Conservation (phyloP, 2,113 vertebrate species). For the Dinomys branickii region DNA sequence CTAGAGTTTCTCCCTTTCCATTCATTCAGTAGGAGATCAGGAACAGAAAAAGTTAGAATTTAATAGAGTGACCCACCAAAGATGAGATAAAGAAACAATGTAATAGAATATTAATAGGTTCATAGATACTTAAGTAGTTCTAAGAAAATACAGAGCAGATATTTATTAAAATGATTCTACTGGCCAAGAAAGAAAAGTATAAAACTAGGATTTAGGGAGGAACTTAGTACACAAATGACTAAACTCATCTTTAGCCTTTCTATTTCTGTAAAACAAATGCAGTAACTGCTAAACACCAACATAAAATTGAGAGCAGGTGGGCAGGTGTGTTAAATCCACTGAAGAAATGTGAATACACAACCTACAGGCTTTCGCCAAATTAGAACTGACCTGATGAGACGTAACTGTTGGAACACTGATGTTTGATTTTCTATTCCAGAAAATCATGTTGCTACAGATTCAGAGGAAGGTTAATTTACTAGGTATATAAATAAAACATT, state of each 20-base stretch:
- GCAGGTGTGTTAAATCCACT: not conserved
- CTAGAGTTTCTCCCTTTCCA: not conserved
- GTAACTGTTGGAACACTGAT: not conserved
- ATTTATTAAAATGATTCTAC: not conserved
- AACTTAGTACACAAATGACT: not conserved
- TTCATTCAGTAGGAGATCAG: not conserved
- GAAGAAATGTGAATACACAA: not conserved
- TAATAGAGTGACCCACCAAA: not conserved
- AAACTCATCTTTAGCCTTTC: not conserved
- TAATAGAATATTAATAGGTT: not conserved
- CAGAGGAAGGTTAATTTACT: conserved; percentile 8
- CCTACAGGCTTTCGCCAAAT: not conserved
- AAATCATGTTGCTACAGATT: not conserved
- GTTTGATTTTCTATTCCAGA: not conserved
- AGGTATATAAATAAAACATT: conserved; percentile 27
- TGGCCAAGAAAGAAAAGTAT: not conserved
- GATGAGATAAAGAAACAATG: not conserved
- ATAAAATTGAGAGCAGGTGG: not conserved
- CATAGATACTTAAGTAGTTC: not conserved
- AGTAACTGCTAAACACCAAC: not conserved
- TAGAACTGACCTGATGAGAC: not conserved
- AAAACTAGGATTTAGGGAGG: not conserved
- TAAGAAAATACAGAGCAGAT: not conserved
- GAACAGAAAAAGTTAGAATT: not conserved
- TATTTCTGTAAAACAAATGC: not conserved